Evolutionary conservation across 1,140 invertebrate genomes (phyloP), one percentile per base, ranked within the genome.

Genomic region (Stenopsyche tienmushanensis): DNA sequence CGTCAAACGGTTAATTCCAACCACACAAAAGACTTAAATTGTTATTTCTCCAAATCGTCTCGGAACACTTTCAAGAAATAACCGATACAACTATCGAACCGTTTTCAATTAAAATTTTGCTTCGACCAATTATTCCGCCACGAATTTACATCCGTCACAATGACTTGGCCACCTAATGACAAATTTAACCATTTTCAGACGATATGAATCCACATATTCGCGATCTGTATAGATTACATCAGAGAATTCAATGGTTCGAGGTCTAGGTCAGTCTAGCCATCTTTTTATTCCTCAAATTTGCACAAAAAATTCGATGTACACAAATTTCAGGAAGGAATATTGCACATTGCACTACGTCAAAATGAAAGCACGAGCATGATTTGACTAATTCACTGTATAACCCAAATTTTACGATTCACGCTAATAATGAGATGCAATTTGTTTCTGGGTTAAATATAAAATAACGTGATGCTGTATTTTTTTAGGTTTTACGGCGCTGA

Each of bases 151-250:
- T 18, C 1, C 21, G 47, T 50, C 13, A 50, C 47, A 50, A 21
- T 21, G 3, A 21, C 47, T 9, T 45, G 17, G 44, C 21, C 10
- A 10, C 5, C 41, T 15, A 44, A 15, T 2, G 41, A 3, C 18
- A 13, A 44, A 13, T 15, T 21, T 50, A 20, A 50, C 21, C 21
- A 21, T 66, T 70, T 70, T 24, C 67, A 70, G 67, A 59, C 13
- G 67, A 64, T n/a, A 70, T 70, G 26, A 59, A 70, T 39, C 67
- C 64, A 41, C 64, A 70, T 49, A 50, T 70, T 20, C 55, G 62
- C 25, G 64, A 64, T 17, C 20, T 70, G 3, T 70, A 70, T 42
- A 59, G 25, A 54, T 53, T 66, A 18, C 60, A 70, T 18, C 52
- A 60, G 55, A 66, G 24, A 45, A 44, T 63, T 62, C 20, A 64